These are phyloP conservation scores for Helostoma temminkii DNA, from an alignment of 2,797 vertebrate species.

Conservation along the genomic window DNA sequence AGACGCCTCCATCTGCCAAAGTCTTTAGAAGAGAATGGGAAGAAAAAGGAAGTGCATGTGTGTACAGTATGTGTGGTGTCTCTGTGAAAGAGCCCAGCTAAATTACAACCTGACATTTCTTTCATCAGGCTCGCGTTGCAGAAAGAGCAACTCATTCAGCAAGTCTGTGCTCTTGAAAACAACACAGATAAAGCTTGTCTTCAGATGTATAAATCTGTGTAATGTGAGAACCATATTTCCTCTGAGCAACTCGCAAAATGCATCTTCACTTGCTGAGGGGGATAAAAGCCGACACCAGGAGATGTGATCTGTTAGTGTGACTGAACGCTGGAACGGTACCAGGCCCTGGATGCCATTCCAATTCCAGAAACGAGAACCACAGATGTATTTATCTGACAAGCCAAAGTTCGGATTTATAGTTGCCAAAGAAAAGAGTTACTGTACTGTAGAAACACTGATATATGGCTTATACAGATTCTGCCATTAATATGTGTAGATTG, in stretches of 20 bases:
- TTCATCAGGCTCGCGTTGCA: constrained; percentile 62
- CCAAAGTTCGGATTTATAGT: constrained; percentile 14
- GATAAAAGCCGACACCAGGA: constrained; percentile 42
- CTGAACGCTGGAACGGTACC: constrained; percentile 33
- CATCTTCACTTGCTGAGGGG: constrained; percentile 56
- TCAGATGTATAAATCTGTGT: constrained; percentile 69
- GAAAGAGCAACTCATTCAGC: constrained; percentile 57
- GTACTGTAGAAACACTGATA: constrained; percentile 10
- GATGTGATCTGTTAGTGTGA: constrained; percentile 54
- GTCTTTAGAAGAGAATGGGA: constrained; percentile 52
- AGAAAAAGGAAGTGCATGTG: constrained; percentile 12
- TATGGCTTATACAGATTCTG: not conserved
- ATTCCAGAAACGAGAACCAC: constrained; percentile 49
- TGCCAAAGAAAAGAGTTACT: constrained; percentile 19
- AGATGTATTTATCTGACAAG: constrained; percentile 42
- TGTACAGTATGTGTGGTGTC: constrained; percentile 1
- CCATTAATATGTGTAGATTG: not conserved
- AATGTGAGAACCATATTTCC: constrained; percentile 56
- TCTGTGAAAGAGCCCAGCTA: constrained; percentile 36
- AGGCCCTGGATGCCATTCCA: constrained; percentile 25
- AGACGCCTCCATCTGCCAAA: constrained; percentile 74
- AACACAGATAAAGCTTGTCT: constrained; percentile 59
- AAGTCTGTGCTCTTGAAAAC: constrained; percentile 60
- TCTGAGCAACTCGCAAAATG: constrained; percentile 33
- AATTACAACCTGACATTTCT: constrained; percentile 68